These are phyloP conservation scores for Terrapene triunguis DNA, from an alignment of 2,113 vertebrate species.

Conservation along the genomic window DNA sequence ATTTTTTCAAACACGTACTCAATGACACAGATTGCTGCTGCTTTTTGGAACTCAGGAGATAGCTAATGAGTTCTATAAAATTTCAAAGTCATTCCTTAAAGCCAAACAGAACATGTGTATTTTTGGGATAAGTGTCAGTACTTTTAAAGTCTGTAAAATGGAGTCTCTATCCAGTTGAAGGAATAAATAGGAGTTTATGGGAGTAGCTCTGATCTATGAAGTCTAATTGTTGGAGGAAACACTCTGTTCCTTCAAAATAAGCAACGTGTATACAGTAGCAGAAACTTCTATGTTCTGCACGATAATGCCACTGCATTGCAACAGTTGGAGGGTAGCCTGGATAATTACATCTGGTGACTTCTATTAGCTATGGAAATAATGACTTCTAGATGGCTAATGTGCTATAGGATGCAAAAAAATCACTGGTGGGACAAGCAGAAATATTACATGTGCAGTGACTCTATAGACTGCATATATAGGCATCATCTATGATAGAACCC, in stretches of 20 bases:
- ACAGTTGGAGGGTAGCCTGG: not conserved
- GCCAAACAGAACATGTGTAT: not conserved
- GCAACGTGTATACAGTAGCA: not conserved
- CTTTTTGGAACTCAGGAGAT: not conserved
- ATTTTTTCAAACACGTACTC: not conserved
- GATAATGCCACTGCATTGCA: not conserved
- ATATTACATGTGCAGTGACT: not conserved
- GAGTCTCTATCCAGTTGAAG: not conserved
- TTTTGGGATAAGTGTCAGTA: not conserved
- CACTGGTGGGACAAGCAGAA: fast-evolving
- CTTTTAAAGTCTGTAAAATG: not conserved
- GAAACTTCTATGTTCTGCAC: not conserved
- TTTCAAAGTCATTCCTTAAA: fast-evolving
- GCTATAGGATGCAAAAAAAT: not conserved
- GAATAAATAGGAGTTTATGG: not conserved
- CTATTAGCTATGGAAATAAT: not conserved
- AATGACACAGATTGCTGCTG: not conserved
- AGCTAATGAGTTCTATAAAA: fast-evolving
- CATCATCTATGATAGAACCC: not conserved
- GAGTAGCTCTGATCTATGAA: not conserved
- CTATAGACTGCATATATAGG: not conserved
- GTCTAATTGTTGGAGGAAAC: not conserved
- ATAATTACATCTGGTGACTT: not conserved
- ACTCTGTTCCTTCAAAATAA: not conserved
- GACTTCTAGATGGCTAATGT: not conserved